Evolutionary conservation across 2,113 vertebrate species (phyloP), one percentile per base, ranked within the genome.

Genomic region (Entelurus aequoreus): DNA sequence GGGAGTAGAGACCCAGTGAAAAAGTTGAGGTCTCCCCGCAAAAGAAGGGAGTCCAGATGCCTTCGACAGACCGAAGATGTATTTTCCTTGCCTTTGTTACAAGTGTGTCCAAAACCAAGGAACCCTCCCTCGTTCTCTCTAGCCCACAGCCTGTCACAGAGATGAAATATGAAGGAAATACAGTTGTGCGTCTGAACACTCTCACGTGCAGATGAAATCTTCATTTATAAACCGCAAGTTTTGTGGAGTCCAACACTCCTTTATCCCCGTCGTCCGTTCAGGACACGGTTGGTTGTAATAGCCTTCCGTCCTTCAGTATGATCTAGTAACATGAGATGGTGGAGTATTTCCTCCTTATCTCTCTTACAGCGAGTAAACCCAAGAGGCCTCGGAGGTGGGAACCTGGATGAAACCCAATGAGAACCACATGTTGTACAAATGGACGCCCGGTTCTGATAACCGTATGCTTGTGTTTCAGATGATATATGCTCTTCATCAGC

Each of bases 31-130:
- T 42, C 40, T 10, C 40, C 8, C 40, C 40, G 11, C 42, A 46
- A 46, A 46, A 46, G 42, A 46, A 54, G 14, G 48, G 57, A 76
- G 70, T 80, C 80, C 81, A 77, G 85, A 86, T 85, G 79, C 66
- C 75, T 86, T 71, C 60, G 79, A 80, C 81, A 78, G 83, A 75
- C 75, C 68, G 72, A 66, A 81, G 76, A 84, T 84, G 64, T 76
- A 87, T 85, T 83, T 83, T 78, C 80, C 79, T 28, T 83, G 84
- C 72, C 75, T 69, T 65, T 68, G 72, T 75, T 76, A 56, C 69
- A 78, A 81, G 68, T 71, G 63, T 48, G 66, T 84, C 80, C 84
- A 83, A 86, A 70, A 60, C 67, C 42, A 59, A 77, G 71, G 69
- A 78, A 75, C 3, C 69, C 75, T 78, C 75, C 72, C 77, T 37